phyloP scores from a whole-genome alignment of 2,113 vertebrate genomes.

The Malurus melanocephalus region DNA sequence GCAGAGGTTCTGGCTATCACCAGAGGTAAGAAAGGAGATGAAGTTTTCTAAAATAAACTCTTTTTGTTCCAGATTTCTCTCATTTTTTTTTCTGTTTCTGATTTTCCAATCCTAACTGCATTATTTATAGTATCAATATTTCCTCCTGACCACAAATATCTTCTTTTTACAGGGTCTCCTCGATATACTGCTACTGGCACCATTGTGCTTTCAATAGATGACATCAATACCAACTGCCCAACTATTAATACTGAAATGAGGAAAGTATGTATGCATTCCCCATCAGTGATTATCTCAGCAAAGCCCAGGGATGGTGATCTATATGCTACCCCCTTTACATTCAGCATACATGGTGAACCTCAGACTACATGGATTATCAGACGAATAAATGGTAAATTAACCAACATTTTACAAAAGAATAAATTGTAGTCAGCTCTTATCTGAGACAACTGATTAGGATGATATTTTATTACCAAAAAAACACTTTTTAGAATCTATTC shows the following conservation, averaged over 20 bases:
- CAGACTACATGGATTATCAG: slow-evolving; percentile 76
- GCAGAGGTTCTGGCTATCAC: slow-evolving; percentile 84
- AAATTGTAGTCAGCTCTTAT: neutral
- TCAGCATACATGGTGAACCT: slow-evolving; percentile 71
- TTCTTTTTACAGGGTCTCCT: slow-evolving; percentile 75
- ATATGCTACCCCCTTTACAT: slow-evolving; percentile 80
- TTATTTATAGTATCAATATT: neutral
- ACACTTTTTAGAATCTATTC: neutral
- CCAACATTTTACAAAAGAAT: neutral
- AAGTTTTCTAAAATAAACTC: neutral
- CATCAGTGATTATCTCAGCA: slow-evolving; percentile 73
- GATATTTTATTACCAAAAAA: no score
- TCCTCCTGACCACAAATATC: neutral
- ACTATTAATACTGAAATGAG: slow-evolving; percentile 63
- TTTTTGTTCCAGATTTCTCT: neutral
- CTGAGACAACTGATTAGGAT: neutral
- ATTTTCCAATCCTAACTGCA: neutral
- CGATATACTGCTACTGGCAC: slow-evolving; percentile 84
- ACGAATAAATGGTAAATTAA: slow-evolving; percentile 77
- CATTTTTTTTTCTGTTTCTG: neutral
- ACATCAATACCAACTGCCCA: slow-evolving; percentile 82
- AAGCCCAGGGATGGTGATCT: slow-evolving; percentile 35
- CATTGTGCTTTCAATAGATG: slow-evolving; percentile 77
- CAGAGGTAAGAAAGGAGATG: slow-evolving; percentile 76
- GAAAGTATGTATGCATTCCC: slow-evolving; percentile 71